Base-by-base conservation (phyloP, 1,140 invertebrate genomes). In the Oscheius sp. region DNA sequence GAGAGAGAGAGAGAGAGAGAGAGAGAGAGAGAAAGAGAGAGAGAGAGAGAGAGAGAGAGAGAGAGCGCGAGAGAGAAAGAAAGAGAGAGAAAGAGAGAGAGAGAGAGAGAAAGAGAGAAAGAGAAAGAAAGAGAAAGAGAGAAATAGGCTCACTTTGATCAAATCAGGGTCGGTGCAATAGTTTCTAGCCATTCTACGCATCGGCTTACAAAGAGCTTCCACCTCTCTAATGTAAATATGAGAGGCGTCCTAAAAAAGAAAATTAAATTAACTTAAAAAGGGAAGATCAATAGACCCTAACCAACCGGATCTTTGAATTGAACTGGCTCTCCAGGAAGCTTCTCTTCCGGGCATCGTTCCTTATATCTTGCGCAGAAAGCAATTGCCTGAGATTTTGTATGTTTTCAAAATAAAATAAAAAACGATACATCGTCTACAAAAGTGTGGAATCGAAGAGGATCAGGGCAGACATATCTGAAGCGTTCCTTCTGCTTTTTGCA, bases 391-490 rank as follows among this genome's bases (percentile, higher is more conserved):
- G 52, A 42, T 20, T 20, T n/a, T 15, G 26, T 7, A 38, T 0
- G 3, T 52, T 7, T 13, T n/a, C 13, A 10, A n/a, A 62, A 61
- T 31, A 10, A 2, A 4, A 18, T 38, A 28, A 42, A 13, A 31
- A 61, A 23, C 28, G 45, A 55, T 26, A 71, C 69, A 34, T 71
- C 58, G 31, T 71, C 59, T 13, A 61, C 58, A 49, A 42, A 71
- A 65, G 52, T 71, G 3, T 71, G 69, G 45, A 71, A 76, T 28
- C 75, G 52, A 31, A 76, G 29, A 15, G 75, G 75, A 61, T 76
- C 66, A n/a, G 75, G 75, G 31, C 75, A 76, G 2, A 76, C 75
- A 32, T 74, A 76, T 3, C 64, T 35, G 61, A 75, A 76, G 0
- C 75, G 49, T 28, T 75, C 75, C 20, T 61, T 34, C 29, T 76